A percentile compares a stretch with the other conserved stretches of the same genome.
phyloP scores from a whole-genome alignment of 92 coral and sea anemone species.

The Plumapathes pennacea region DNA sequence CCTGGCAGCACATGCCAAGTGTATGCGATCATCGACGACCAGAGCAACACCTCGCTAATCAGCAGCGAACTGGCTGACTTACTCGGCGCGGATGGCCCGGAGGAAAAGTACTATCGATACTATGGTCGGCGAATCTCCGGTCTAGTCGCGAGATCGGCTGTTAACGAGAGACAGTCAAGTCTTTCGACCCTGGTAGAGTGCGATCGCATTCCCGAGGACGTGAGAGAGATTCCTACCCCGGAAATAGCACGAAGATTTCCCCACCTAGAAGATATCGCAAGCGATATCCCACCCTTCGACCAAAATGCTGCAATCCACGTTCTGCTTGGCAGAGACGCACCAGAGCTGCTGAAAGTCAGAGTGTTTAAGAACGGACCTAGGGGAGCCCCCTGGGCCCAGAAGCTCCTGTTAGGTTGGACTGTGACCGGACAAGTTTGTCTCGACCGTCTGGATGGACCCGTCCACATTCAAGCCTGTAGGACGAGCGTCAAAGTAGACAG shows the following conservation, averaged over 20 bases:
- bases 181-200: constrained; percentile 48
- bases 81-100: constrained; percentile 46
- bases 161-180: constrained; percentile 1
- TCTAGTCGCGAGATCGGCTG: constrained; percentile 13
- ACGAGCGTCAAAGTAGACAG: too few relatives aligned
- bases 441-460: constrained; percentile 29
- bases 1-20: constrained; percentile 16
- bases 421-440: constrained; percentile 46
- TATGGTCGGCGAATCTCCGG: constrained; percentile 42
- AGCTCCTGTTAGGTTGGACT: constrained; percentile 58
- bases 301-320: constrained; percentile 27
- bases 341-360: constrained; percentile 49
- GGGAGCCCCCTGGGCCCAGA: constrained; percentile 51
- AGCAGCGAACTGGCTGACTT: constrained; percentile 50
- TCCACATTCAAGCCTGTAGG: constrained; percentile 21
- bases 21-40: constrained; percentile 49
- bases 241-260: constrained; percentile 54
- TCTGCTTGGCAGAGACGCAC: constrained; percentile 51
- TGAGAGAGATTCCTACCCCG: constrained; percentile 47
- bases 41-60: constrained; percentile 50
- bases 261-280: constrained; percentile 44
- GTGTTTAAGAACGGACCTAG: constrained; percentile 49
- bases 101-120: constrained; percentile 36
- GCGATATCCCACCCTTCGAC: constrained; percentile 50
- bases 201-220: constrained; percentile 50